Base-by-base conservation (phyloP, 1,140 invertebrate species). In the Venturia canescens region DNA sequence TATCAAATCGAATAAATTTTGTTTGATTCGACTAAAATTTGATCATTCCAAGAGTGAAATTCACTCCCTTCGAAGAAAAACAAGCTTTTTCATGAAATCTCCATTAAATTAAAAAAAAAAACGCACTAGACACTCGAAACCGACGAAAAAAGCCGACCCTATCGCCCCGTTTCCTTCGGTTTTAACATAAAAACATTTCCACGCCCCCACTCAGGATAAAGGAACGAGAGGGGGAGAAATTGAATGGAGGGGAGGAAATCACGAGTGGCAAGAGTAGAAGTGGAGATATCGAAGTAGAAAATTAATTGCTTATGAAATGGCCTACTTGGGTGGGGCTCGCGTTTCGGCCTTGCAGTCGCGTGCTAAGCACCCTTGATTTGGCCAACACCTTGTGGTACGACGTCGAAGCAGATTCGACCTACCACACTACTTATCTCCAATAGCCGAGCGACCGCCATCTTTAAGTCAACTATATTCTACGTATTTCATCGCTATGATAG, bases 261-360 rank as follows among this genome's bases (percentile, higher is more conserved):
- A 26, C 60, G n/a, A 63, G 23, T 63, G 60, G 60, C 60, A 63
- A 63, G 60, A 63, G 60, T 29, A 34, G 29, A 48, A 21, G 29
- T 53, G 23, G 7, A 76, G 72, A 76, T 76, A 80, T 84, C 82
- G 80, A 83, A 83, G 80, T 83, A 72, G 83, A 79, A 84, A 83
- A 83, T 83, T 87, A 88, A 88, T 88, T 87, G 83, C 81, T 86
- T 86, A 83, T 87, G 84, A 86, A 87, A 84, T 84, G 86, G 83
- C 82, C 85, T 85, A 83, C 85, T 84, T 82, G 80, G 78, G 80
- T 63, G 60, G 60, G 27, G 60, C 60, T 26, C 60, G 60, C 63
- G 50, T 83, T 82, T 83, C 82, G 81, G 83, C 80, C 86, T 85
- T 83, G 82, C 83, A 31, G 66, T 86, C 85, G 83, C 82, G 86